Conservation (phyloP, 2,113 vertebrate species). For the Columba livia region DNA sequence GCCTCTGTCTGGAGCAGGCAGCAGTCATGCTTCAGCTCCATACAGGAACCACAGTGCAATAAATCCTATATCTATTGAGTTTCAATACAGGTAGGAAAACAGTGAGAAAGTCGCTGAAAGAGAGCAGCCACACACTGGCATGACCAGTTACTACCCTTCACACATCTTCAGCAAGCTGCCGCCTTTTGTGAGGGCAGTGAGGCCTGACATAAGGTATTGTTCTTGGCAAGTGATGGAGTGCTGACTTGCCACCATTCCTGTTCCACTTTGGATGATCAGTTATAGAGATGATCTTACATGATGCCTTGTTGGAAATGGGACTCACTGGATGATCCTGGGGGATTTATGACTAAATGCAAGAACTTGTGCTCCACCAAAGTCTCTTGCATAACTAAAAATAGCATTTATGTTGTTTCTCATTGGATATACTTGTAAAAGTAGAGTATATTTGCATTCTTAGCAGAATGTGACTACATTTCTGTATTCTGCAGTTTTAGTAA, state of each 20-base stretch:
- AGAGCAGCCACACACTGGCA: not conserved
- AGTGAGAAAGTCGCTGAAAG: not conserved
- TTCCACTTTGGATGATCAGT: not conserved
- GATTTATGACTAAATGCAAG: not conserved
- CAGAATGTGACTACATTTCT: not conserved
- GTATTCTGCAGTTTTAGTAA: not conserved
- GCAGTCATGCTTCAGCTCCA: not conserved
- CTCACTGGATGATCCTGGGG: not conserved
- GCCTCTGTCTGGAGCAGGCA: not conserved
- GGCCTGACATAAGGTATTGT: not conserved
- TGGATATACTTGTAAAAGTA: not conserved
- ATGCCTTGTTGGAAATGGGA: not conserved
- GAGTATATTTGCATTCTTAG: not conserved
- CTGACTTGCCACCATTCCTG: fast-evolving
- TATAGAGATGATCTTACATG: not conserved
- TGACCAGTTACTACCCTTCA: not conserved
- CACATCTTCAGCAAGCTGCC: not conserved
- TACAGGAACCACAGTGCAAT: not conserved
- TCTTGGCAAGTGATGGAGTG: not conserved
- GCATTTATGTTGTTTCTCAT: not conserved
- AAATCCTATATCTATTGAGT: not conserved
- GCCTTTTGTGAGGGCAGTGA: not conserved
- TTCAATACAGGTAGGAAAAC: not conserved
- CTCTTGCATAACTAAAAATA: not conserved
- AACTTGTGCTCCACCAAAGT: not conserved